phyloP scores from a whole-genome alignment of 1,140 invertebrate genomes.

The Calephelis nemesis region DNA sequence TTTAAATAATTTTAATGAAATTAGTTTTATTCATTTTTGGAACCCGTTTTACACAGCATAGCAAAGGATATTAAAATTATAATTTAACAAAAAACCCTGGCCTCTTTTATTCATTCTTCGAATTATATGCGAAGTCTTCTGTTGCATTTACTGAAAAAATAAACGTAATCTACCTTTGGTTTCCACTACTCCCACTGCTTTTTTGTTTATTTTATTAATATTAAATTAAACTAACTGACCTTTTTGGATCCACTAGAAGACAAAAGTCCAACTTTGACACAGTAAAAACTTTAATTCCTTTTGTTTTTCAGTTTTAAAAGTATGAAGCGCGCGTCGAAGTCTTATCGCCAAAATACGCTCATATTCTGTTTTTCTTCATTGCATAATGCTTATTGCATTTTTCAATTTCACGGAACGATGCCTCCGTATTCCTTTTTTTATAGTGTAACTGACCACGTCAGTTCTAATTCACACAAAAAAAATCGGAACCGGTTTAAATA shows the following conservation, averaged over 20 bases:
- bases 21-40: too few species aligned
- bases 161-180: neutral
- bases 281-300: constrained; percentile 25
- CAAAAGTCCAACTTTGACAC: constrained; percentile 26
- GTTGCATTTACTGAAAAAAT: neutral
- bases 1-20: too few species aligned
- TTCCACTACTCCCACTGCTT: neutral
- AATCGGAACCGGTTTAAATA: constrained; percentile 30
- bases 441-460: constrained; percentile 28
- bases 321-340: constrained; percentile 48
- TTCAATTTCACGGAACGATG: constrained; percentile 54
- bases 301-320: constrained; percentile 23
- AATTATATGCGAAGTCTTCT: too few species aligned
- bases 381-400: constrained; percentile 50
- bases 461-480: constrained; percentile 39
- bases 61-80: too few species aligned
- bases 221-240: constrained; percentile 1
- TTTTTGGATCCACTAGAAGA: neutral
- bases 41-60: too few species aligned
- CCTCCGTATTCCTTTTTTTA: constrained; percentile 32
- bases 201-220: neutral
- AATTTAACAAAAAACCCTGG: too few species aligned
- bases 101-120: too few species aligned
- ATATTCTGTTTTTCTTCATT: constrained; percentile 51
- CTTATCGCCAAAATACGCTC: constrained; percentile 45